Evolutionary conservation across 2,113 vertebrate species (phyloP), one percentile per base, ranked within the genome.

Genomic region (Notothenia rossii): DNA sequence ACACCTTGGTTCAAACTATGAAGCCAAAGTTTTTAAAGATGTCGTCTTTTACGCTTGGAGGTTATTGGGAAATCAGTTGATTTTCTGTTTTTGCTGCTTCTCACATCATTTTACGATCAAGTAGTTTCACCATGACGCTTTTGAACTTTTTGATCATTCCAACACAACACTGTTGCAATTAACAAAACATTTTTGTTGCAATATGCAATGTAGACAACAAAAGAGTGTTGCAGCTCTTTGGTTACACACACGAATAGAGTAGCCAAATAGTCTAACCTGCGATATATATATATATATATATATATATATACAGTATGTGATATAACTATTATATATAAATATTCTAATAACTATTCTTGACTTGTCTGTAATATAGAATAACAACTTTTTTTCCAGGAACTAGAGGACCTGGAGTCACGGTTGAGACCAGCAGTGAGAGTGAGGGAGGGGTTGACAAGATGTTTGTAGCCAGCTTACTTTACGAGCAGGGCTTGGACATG

Each of bases 401-500:
- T 45, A 7, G n/a, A 58, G 33, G 76, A 67, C 63, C 51, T 78
- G 48, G 54, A 81, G 72, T 81, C 80, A 71, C 45, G 22, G 78
- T 75, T 55, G 46, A 84, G 62, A 60, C 63, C 61, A 72, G 75
- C 7, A 40, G 72, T 66, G 78, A 70, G 59, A 69, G 58, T 25
- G 10, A 58, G 76, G 77, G 75, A 76, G 81, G 75, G 60, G 59
- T n/a, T 33, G 81, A 77, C 70, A 29, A n/a, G 58, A 79, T 80
- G 17, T 84, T 75, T 87, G 77, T 55, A 89, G 86, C 77, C 89
- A 79, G 81, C 76, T 45, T 75, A 77, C 85, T 91, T 92, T 93
- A 92, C 70, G 81, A 92, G 91, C 84, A 53, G 55, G 50, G 58
- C 70, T 83, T 80, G 82, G 90, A 88, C 85, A 91, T 91, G 89